Evolutionary conservation across 2,888 invertebrate genomes (phyloP).

Genomic region (Acleris cristana): DNA sequence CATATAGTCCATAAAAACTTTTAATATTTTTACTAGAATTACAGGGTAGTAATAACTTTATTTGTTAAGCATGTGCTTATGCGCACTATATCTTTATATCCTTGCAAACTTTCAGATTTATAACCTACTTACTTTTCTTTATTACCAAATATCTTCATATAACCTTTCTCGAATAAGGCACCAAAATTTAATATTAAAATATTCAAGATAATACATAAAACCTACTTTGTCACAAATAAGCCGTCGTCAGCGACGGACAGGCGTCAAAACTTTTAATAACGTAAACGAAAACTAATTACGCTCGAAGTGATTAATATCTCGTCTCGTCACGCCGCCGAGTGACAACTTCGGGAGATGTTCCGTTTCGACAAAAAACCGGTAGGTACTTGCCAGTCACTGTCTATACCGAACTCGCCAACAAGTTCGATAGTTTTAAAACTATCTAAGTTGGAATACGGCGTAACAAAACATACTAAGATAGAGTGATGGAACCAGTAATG

Average conservation of each 20-base stretch:
- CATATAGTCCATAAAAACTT: no score
- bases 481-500: no score
- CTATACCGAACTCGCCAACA: neutral
- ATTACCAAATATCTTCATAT: no score
- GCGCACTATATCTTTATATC: no score
- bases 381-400: slow-evolving; percentile 10
- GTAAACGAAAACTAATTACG: slow-evolving; percentile 30
- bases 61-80: no score
- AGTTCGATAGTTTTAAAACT: no score
- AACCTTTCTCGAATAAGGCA: no score
- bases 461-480: neutral
- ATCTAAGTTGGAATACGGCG: neutral
- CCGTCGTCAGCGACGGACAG: neutral
- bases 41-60: no score
- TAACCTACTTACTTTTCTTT: no score
- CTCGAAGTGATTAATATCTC: slow-evolving; percentile 25
- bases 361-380: neutral
- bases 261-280: slow-evolving; percentile 29
- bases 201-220: neutral
- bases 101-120: no score
- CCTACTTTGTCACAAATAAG: slow-evolving; percentile 8
- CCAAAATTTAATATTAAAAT: no score
- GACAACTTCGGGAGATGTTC: slow-evolving; percentile 13
- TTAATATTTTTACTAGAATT: no score
- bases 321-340: slow-evolving; percentile 11